A percentile compares a stretch with the other conserved stretches of the same genome.
phyloP scores from a whole-genome alignment of 2,113 vertebrate species.

The Rhabdornis inornatus region DNA sequence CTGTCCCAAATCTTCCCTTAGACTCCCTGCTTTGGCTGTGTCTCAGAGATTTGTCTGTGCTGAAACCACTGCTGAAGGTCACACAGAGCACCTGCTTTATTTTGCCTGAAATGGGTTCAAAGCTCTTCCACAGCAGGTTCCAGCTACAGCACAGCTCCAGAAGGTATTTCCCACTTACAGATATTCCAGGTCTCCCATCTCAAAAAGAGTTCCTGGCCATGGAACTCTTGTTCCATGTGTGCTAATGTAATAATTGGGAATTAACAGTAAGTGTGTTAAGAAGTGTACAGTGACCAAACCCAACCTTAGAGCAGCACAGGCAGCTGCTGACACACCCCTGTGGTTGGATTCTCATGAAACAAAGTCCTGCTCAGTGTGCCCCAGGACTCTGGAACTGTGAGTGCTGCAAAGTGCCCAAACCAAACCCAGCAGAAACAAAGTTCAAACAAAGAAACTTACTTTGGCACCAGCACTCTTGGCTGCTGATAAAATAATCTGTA shows the following conservation, averaged over 20 bases:
- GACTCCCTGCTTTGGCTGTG: background rate
- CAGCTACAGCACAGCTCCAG: background rate
- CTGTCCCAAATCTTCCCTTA: background rate
- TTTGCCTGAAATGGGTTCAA: background rate
- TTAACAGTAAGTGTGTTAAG: background rate
- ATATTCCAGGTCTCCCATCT: background rate
- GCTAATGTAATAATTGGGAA: background rate
- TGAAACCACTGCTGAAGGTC: background rate
- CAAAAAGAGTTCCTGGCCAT: background rate
- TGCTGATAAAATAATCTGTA: constrained; percentile 69
- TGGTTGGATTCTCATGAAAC: background rate
- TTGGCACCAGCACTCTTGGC: constrained; percentile 58
- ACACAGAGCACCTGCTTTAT: background rate
- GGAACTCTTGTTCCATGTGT: too few relatives aligned
- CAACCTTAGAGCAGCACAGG: background rate
- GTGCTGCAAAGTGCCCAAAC: background rate
- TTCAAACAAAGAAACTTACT: constrained; percentile 45
- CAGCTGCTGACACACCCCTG: background rate
- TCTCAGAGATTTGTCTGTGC: background rate
- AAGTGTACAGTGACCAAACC: background rate
- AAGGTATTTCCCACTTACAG: background rate
- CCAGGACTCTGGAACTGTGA: background rate
- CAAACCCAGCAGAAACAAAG: background rate
- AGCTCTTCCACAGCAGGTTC: background rate
- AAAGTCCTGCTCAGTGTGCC: background rate